Evolutionary conservation across 2,113 vertebrate species (phyloP).

Genomic region (Argyrosomus japonicus): DNA sequence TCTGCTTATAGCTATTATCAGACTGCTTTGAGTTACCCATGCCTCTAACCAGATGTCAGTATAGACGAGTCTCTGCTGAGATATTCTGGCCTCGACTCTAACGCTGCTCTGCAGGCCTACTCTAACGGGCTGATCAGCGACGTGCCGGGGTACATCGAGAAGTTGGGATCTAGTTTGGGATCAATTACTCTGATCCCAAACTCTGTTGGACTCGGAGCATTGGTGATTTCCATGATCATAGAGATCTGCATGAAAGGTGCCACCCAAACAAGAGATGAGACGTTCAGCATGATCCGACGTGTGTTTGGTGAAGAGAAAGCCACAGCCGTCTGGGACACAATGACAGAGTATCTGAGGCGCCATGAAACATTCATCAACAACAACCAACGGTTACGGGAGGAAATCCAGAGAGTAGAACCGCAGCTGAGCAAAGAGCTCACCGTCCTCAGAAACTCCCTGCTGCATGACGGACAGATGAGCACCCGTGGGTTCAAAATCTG

Average conservation of each 20-base stretch:
- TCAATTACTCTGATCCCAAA: fast-evolving
- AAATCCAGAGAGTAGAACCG: background rate
- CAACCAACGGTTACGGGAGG: background rate
- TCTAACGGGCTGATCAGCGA: background rate
- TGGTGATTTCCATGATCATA: slow-evolving; percentile 14
- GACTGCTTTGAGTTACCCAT: fast-evolving
- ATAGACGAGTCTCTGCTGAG: slow-evolving; percentile 22
- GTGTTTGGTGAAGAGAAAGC: slow-evolving; percentile 51
- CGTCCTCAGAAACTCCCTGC: slow-evolving; percentile 38
- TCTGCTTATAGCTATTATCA: fast-evolving
- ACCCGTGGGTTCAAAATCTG: slow-evolving; percentile 32
- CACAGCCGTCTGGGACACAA: slow-evolving; percentile 24
- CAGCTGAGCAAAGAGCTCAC: slow-evolving; percentile 41
- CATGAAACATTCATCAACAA: background rate
- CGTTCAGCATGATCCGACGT: background rate
- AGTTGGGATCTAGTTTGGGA: fast-evolving
- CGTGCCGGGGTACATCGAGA: fast-evolving
- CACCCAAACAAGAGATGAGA: fast-evolving
- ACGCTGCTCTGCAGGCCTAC: background rate
- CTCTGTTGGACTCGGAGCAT: slow-evolving; percentile 34
- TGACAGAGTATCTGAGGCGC: slow-evolving; percentile 11
- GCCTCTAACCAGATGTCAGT: background rate
- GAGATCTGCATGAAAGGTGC: fast-evolving
- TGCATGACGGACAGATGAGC: slow-evolving; percentile 18
- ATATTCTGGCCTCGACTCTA: background rate